Conservation (phyloP, 2,888 invertebrate genomes). For the Agonum fuliginosum region DNA sequence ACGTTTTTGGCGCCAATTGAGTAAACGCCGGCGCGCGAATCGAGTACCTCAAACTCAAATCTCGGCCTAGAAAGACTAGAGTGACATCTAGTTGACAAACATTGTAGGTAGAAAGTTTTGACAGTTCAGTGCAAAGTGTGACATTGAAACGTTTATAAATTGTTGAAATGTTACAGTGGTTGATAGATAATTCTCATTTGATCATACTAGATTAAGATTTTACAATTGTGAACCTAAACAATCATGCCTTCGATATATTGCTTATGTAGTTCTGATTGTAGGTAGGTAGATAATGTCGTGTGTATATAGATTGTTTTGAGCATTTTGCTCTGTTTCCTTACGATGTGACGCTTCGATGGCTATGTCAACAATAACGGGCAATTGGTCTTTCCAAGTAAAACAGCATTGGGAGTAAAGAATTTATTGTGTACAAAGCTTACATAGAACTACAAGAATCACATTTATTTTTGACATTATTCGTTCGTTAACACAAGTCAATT, state of each 20-base stretch:
- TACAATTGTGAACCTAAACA: slow-evolving; percentile 53
- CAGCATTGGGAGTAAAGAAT: background rate
- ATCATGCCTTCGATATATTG: slow-evolving; percentile 59
- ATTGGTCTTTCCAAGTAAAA: slow-evolving; percentile 10
- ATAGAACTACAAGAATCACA: background rate
- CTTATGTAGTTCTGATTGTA: slow-evolving; percentile 48
- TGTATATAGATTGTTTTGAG: slow-evolving; percentile 41
- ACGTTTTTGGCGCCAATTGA: slow-evolving; percentile 87
- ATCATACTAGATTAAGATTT: slow-evolving; percentile 46
- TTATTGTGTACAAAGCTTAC: background rate
- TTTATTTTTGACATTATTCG: slow-evolving; percentile 12
- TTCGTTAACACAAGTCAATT: slow-evolving; percentile 22
- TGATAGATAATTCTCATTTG: slow-evolving; percentile 44
- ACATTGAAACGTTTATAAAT: slow-evolving; percentile 1
- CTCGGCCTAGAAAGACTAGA: slow-evolving; percentile 65
- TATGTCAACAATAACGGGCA: background rate
- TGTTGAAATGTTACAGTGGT: slow-evolving; percentile 49
- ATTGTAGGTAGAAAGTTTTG: background rate
- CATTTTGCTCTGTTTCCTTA: slow-evolving; percentile 36
- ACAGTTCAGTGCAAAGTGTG: slow-evolving; percentile 21
- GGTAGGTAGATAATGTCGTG: slow-evolving; percentile 17
- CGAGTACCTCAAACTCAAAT: slow-evolving; percentile 65
- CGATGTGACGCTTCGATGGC: background rate
- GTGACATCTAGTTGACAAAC: slow-evolving; percentile 10
- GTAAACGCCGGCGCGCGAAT: slow-evolving; percentile 77